Base-by-base conservation (phyloP, 2,888 invertebrate genomes). In the Priapulus caudatus region DNA sequence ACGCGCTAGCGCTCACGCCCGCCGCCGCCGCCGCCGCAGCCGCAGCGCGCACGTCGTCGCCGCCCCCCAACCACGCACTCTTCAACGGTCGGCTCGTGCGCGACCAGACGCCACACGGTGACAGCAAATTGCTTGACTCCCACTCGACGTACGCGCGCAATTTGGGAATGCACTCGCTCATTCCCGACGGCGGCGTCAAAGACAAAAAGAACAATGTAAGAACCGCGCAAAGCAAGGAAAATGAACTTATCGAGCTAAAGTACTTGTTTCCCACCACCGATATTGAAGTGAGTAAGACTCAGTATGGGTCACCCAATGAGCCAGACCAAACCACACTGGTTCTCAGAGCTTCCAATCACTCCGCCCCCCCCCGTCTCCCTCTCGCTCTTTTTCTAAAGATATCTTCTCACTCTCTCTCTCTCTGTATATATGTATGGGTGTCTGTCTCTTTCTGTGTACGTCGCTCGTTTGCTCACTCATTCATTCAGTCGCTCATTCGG, bases 191-290 rank as follows among this genome's bases (percentile, higher is more conserved):
- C n/a, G 33, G 10, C n/a, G 33, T 33, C 10, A 33, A 33, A 33
- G 33, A 33, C 33, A 33, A 33, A 33, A 33, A 33, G 33, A 33
- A 33, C 33, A 33, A 33, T 33, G 33, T 33, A 33, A 33, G 33
- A 33, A 33, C 33, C 33, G 33, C 33, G 10, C 33, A 33, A 33
- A 33, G 10, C 33, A 33, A 33, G 33, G 33, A 33, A 33, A 33
- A 33, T 33, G 33, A 33, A 33, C 33, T 33, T 33, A 33, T 33
- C 10, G 33, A 33, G 33, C 33, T 33, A 33, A 33, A 33, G 33
- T 33, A 33, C 33, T 33, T 33, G 33, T 33, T 33, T 33, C 33
- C 33, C 33, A 33, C 33, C n/a, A n/a, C n/a, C n/a, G n/a, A n/a
- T n/a, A n/a, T n/a, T n/a, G 33, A 33, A 33, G 33, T 33, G 33